Evolutionary conservation across 2,797 vertebrate genomes (phyloP), one percentile per base, ranked within the genome.

Genomic region (Oreochromis mossambicus): DNA sequence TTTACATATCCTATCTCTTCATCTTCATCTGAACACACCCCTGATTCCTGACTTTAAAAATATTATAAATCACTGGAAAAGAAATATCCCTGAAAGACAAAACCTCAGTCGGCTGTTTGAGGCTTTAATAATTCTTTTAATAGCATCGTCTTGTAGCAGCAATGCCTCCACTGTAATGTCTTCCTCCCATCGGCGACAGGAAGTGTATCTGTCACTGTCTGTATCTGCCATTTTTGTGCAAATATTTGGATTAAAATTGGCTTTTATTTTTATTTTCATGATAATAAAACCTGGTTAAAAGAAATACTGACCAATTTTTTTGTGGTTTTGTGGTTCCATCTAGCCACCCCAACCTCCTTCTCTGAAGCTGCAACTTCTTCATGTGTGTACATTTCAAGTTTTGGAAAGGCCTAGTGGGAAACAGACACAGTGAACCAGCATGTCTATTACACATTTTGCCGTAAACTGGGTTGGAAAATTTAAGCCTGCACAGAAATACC

Each of bases 1-100:
- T 87, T 92, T 85, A 52, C 82, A 87, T 79, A 77, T 58, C 10
- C 21, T 17, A 17, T 32, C 10, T 81, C 41, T 43, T 81, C 8
- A n/a, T n/a, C 15, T 2, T 26, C 68, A 48, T 73, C 24, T 32
- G 68, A 73, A 26, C 41, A 73, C 15, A 46, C 21, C 68, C 68
- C 21, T 46, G 41, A 70, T 46, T 70, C 21, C 24, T 29, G 41
- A 73, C 15, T 19, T 46, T 17, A 19, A 73, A 29, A 46, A 17
- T 46, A 46, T 73, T 46, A 29, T 19, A 73, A 73, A 73, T 19
- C 14, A 19, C 7, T 73, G 41, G 19, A 73, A 73, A 29, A 29
- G 14, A 43, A 43, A 13, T 13, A 21, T 12, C 7, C 3, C n/a
- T 43, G 36, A 29, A 48, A 73, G 8, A 70, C 8, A 70, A 46